Percentiles rank a stretch among this genome's conserved stretches.
These are phyloP conservation scores for Loxodonta africana DNA, from an alignment of 2,113 vertebrate genomes.

Conservation along the genomic window DNA sequence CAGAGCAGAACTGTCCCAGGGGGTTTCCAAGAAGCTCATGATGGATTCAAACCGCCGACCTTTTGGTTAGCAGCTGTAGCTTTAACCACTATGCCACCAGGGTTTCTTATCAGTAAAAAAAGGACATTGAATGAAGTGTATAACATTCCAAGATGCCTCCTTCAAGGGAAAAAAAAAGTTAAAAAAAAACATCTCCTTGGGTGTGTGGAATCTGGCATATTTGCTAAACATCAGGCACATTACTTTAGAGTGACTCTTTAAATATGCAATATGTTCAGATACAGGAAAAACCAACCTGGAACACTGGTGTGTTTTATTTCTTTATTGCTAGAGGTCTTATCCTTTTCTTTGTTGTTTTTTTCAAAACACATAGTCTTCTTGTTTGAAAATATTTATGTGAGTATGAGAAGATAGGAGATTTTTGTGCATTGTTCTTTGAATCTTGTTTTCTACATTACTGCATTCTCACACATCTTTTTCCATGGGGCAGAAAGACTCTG, in stretches of 20 bases:
- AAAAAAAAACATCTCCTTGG: neutral
- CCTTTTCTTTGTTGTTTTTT: conserved; percentile 81
- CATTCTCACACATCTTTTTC: conserved; percentile 83
- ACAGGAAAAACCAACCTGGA: conserved; percentile 38
- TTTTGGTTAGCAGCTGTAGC: too few relatives aligned
- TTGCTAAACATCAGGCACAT: conserved; percentile 73
- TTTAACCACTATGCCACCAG: too few relatives aligned
- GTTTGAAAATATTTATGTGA: conserved; percentile 88
- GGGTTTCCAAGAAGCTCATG: too few relatives aligned
- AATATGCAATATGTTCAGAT: conserved; percentile 71
- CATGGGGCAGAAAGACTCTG: conserved; percentile 76
- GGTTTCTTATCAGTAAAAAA: conserved; percentile 37
- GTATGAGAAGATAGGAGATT: conserved; percentile 83
- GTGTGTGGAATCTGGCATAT: conserved; percentile 55
- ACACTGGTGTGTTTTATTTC: conserved; percentile 65
- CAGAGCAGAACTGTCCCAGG: too few relatives aligned
- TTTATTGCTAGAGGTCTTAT: conserved; percentile 79
- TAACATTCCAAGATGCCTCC: conserved; percentile 54
- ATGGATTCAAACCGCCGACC: too few relatives aligned
- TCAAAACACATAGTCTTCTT: conserved; percentile 83
- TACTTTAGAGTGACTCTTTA: conserved; percentile 69
- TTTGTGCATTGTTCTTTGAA: conserved; percentile 81
- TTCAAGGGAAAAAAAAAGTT: neutral
- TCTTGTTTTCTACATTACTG: conserved; percentile 78
- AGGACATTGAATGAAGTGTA: conserved; percentile 55